A percentile compares a stretch with the other conserved stretches of the same genome.
These are phyloP conservation scores for Stigmatopora nigra DNA, from an alignment of 2,113 vertebrate species.

Conservation along the genomic window DNA sequence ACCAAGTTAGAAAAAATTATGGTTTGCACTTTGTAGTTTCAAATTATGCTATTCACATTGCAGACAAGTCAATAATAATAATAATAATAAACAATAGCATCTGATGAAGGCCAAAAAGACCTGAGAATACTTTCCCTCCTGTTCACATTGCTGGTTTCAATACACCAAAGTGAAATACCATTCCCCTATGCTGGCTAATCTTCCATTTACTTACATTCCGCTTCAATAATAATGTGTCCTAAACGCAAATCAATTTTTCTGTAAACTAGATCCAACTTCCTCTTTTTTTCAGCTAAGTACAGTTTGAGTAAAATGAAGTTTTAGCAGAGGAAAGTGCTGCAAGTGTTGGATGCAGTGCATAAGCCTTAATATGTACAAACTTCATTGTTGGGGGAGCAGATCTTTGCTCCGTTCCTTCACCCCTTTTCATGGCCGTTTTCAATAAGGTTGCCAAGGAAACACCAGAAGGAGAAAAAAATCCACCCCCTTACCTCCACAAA, in stretches of 20 bases:
- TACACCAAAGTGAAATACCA: not conserved
- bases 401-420: constrained; percentile 60
- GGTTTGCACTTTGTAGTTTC: not conserved
- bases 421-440: constrained; percentile 64
- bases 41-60: not conserved
- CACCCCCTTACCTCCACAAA: constrained; percentile 15
- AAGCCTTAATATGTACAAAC: constrained; percentile 68
- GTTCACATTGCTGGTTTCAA: constrained; percentile 15
- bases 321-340: constrained; percentile 1
- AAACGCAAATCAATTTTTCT: constrained; percentile 19
- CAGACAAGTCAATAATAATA: not conserved
- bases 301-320: not conserved
- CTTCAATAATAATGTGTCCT: constrained; percentile 21
- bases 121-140: not conserved
- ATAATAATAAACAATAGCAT: too few species aligned
- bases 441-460: constrained; percentile 71
- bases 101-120: too few species aligned
- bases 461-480: constrained; percentile 58
- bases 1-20: not conserved
- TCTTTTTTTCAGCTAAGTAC: constrained; percentile 18
- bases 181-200: constrained; percentile 33
- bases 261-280: constrained; percentile 36
- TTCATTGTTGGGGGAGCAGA: constrained; percentile 62
- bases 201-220: constrained; percentile 31
- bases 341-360: constrained; percentile 30